These are phyloP conservation scores for Microtus oregoni DNA, from an alignment of 2,113 vertebrate species.

Conservation along the genomic window DNA sequence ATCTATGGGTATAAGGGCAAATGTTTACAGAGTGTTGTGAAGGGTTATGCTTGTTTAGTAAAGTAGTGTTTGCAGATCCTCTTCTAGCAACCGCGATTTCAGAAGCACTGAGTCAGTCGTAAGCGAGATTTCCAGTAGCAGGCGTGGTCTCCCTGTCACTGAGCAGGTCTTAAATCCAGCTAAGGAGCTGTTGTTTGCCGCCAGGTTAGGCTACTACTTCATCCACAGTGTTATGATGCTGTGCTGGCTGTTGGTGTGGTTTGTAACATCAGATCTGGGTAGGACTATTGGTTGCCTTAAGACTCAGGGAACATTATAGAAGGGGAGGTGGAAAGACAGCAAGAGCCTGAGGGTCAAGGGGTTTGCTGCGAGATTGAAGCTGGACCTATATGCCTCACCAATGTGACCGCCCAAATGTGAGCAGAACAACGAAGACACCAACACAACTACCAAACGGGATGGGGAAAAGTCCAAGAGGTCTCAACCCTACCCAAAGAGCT, in stretches of 20 bases:
- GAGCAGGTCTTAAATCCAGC: not conserved
- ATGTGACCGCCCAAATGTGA: not conserved
- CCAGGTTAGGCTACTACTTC: not conserved
- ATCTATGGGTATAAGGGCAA: not conserved
- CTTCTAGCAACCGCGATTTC: not conserved
- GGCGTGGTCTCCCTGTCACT: not conserved
- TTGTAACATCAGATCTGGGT: not conserved
- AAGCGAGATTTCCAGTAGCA: not conserved
- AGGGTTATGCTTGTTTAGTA: not conserved
- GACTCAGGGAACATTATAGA: not conserved
- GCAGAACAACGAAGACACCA: not conserved
- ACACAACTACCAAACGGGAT: not conserved
- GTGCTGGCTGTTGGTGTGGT: not conserved
- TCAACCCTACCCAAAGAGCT: too few species aligned
- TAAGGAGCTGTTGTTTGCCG: not conserved
- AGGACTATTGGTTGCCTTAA: not conserved
- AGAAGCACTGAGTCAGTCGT: not conserved
- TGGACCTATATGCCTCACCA: rapidly evolving
- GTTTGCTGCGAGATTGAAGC: not conserved
- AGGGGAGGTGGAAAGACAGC: too few species aligned
- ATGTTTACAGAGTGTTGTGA: not conserved
- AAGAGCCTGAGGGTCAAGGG: too few species aligned
- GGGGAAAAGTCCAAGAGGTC: not conserved
- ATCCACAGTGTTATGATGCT: too few species aligned
- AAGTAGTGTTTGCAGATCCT: not conserved